Evolutionary conservation across 2,888 invertebrate species (phyloP).

Genomic region (Ashinkailepas kermadecensis): DNA sequence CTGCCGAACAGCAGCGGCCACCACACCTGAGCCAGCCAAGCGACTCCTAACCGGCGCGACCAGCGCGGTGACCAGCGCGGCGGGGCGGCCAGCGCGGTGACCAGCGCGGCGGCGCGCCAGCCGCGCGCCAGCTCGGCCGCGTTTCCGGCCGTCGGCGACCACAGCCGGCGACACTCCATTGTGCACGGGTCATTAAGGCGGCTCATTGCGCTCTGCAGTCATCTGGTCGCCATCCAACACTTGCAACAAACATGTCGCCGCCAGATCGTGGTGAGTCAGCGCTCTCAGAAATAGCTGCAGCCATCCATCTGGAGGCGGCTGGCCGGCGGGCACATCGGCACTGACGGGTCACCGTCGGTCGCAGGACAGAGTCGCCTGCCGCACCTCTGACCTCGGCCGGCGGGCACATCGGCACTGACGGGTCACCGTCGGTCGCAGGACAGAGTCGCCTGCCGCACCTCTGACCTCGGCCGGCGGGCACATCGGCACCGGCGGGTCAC

Average conservation of each 20-base stretch:
- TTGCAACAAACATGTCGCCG: constrained; percentile 19
- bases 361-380: too few species aligned
- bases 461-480: neutral
- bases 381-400: neutral
- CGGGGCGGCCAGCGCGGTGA: too few species aligned
- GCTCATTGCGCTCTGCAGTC: neutral
- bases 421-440: too few species aligned
- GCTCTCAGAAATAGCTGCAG: neutral
- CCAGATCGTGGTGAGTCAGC: neutral
- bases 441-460: too few species aligned
- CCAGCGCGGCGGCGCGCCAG: too few species aligned
- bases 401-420: neutral
- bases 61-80: too few species aligned
- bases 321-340: neutral
- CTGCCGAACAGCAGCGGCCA: too few species aligned
- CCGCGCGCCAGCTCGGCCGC: too few species aligned
- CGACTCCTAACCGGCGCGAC: too few species aligned
- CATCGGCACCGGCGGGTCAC: neutral
- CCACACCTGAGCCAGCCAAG: too few species aligned
- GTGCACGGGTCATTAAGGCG: constrained; percentile 11
- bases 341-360: neutral
- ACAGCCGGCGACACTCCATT: neutral
- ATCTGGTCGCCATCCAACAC: constrained; percentile 17
- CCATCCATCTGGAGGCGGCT: neutral
- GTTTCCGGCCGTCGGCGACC: too few species aligned